A percentile compares a stretch with the other conserved stretches of the same genome.
These are phyloP conservation scores for Sciurus carolinensis DNA, from an alignment of 2,797 vertebrate genomes.

Conservation along the genomic window DNA sequence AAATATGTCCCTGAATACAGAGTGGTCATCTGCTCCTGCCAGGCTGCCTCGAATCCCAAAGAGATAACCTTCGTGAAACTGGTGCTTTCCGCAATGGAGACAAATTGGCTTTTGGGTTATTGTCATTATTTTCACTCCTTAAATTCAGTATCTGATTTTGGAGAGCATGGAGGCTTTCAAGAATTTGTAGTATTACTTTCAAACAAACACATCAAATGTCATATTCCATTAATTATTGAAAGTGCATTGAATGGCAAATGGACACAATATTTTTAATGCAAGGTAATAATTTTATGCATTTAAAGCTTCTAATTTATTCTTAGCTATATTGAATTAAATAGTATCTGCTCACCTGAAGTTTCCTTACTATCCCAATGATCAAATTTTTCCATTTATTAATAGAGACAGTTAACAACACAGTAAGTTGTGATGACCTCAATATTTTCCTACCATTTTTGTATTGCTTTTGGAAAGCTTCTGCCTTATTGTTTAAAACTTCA, in stretches of 20 bases:
- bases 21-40: fast-evolving
- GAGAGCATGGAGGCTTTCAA: background rate
- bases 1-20: background rate
- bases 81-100: fast-evolving
- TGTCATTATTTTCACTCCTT: background rate
- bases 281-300: background rate
- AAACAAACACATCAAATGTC: background rate
- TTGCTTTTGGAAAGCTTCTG: background rate
- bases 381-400: background rate
- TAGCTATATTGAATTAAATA: background rate
- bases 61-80: background rate
- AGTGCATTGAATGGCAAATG: background rate
- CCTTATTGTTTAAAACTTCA: background rate
- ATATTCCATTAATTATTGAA: background rate
- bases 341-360: background rate
- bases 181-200: background rate
- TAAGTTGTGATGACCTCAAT: background rate
- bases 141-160: background rate
- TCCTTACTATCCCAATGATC: background rate
- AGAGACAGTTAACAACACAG: background rate
- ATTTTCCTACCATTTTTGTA: background rate
- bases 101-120: background rate
- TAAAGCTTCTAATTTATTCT: background rate
- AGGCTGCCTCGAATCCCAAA: background rate
- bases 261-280: background rate